A percentile compares a stretch with the other conserved stretches of the same genome.
These are phyloP conservation scores for Phasia obesa DNA, from an alignment of 2,888 invertebrate species.

Conservation along the genomic window DNA sequence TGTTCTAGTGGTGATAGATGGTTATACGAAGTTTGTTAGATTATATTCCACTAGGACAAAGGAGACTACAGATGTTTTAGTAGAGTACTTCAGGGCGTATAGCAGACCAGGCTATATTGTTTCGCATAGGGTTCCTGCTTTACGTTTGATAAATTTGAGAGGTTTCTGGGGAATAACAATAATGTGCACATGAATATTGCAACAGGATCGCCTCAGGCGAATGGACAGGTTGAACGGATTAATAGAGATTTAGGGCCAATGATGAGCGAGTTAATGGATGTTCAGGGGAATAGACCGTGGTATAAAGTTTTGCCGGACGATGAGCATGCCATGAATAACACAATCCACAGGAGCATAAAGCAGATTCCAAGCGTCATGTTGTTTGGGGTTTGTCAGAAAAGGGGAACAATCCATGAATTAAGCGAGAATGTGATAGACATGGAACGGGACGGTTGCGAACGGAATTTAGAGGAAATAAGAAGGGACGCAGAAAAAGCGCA, in stretches of 20 bases:
- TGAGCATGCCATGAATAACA: conserved; percentile 67
- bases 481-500: conserved; percentile 44
- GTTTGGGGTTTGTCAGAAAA: conserved; percentile 60
- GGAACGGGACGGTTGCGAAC: background rate
- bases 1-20: background rate
- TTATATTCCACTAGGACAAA: conserved; percentile 34
- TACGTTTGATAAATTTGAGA: conserved; percentile 4
- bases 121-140: conserved; percentile 30
- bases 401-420: conserved; percentile 53
- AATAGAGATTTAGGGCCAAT: conserved; percentile 56
- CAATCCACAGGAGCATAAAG: conserved; percentile 54
- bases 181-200: conserved; percentile 44
- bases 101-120: conserved; percentile 13
- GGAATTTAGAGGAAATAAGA: conserved; percentile 35
- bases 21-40: conserved; percentile 55
- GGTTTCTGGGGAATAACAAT: background rate
- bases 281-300: conserved; percentile 16
- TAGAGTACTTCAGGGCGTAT: conserved; percentile 35
- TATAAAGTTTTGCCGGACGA: conserved; percentile 53
- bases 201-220: conserved; percentile 56
- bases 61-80: background rate
- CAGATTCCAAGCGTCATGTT: conserved; percentile 58
- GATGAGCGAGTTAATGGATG: conserved; percentile 44
- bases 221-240: conserved; percentile 51
- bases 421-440: conserved; percentile 45